Percentiles rank a stretch among this genome's conserved stretches.
Conservation (phyloP, 2,888 invertebrate genomes). For the Drosophila tanythrix region DNA sequence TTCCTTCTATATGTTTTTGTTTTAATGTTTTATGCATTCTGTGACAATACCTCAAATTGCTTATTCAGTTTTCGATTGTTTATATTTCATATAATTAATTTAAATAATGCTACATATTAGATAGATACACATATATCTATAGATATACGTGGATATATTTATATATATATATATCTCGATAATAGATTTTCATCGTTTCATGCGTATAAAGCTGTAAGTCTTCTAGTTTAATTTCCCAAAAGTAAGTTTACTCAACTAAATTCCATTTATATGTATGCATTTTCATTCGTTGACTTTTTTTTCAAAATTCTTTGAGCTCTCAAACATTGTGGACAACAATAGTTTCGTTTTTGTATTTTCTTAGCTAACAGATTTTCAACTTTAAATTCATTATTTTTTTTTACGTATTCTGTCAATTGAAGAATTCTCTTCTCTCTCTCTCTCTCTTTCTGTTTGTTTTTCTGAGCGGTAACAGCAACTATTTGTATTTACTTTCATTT, state of each 20-base stretch:
- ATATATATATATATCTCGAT: constrained; percentile 29
- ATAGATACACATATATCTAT: constrained; percentile 39
- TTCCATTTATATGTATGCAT: constrained; percentile 61
- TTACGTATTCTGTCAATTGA: constrained; percentile 45
- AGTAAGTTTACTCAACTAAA: constrained; percentile 75
- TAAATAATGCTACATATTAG: constrained; percentile 70
- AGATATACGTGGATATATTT: constrained; percentile 30
- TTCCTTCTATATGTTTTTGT: constrained; percentile 12
- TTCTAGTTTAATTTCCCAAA: constrained; percentile 72
- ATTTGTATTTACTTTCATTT: constrained; percentile 30
- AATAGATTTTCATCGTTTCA: constrained; percentile 64
- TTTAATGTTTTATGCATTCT: constrained; percentile 43
- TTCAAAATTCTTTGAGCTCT: constrained; percentile 43
- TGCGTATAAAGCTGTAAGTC: constrained; percentile 82
- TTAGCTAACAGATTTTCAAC: constrained; percentile 52
- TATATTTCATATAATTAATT: constrained; percentile 55
- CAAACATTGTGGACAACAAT: constrained; percentile 65
- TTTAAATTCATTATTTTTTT: constrained; percentile 38
- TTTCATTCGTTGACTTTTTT: constrained; percentile 31
- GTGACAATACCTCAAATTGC: constrained; percentile 42
- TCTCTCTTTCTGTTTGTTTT: constrained; percentile 14
- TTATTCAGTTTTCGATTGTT: constrained; percentile 18
- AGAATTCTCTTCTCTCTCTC: constrained; percentile 23
- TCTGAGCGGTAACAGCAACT: constrained; percentile 45
- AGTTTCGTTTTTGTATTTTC: constrained; percentile 28